Evolutionary conservation across 2,888 invertebrate species (phyloP), one percentile per base, ranked within the genome.

Genomic region (Sphaerophoria rueppellii): DNA sequence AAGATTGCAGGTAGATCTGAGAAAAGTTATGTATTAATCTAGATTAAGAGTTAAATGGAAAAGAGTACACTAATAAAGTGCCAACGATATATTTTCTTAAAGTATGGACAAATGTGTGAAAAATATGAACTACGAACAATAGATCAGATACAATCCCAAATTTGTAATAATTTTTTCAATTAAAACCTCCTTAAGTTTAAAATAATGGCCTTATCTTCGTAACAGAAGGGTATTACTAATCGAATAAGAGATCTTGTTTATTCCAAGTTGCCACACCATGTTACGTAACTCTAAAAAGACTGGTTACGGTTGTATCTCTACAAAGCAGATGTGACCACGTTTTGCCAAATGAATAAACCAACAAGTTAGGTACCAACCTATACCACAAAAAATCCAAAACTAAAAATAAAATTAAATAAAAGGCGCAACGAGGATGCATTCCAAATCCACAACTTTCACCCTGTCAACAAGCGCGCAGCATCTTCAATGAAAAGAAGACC

Each of bases 381-480:
- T n/a, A n/a, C n/a, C n/a, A n/a, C n/a, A n/a, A n/a, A n/a, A n/a
- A n/a, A n/a, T n/a, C n/a, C 5, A 48, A 35, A 9, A 60, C 48
- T 50, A 50, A 55, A 40, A 40, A 40, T 1, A 40, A 43, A 4
- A 35, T 4, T 43, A 65, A 65, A 35, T 55, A 63, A 58, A 67
- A 69, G 67, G 61, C 65, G 50, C 70, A 65, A 65, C 57, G 75
- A 81, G 81, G 81, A 81, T 81, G 76, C 71, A 75, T 76, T 81
- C 81, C 65, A 12, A 32, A 63, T 24, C 48, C 48, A 35, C 24
- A 81, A 81, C 81, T 81, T 81, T 81, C 81, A 75, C 81, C 76
- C 32, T 71, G 46, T 57, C 71, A 46, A 76, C 67, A 48, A 43
- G 2, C 4, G 9, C 9, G 50, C 40, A 65, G 52, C 76, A 67